Evolutionary conservation across 1,140 invertebrate genomes (phyloP).

Genomic region (Reticulitermes speratus): DNA sequence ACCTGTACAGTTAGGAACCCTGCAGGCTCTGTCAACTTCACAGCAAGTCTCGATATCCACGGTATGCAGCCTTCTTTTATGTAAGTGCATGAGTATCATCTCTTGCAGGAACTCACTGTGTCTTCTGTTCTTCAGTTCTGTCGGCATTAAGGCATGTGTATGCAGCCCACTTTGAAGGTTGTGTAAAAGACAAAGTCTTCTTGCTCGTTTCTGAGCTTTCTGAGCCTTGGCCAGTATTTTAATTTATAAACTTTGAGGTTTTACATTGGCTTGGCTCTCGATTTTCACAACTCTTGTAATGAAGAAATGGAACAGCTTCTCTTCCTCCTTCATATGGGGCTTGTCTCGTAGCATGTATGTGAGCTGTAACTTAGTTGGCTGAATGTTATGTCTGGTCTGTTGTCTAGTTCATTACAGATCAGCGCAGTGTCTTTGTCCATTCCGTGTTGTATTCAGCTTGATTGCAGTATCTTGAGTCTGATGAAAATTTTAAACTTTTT

Average conservation of each 20-base stretch:
- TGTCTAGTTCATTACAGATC: no score
- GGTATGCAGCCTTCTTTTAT: neutral
- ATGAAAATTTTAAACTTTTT: no score
- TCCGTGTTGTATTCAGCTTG: neutral
- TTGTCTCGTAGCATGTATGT: neutral
- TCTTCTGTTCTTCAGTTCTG: neutral
- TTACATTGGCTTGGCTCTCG: neutral
- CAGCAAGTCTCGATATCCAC: constrained; percentile 47
- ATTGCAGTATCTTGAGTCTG: no score
- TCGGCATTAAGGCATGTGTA: constrained; percentile 4
- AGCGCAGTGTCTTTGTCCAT: neutral
- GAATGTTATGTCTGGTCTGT: neutral
- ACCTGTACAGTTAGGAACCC: constrained; percentile 73
- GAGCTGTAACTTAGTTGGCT: neutral
- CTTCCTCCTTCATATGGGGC: neutral
- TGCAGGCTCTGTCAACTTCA: constrained; percentile 64
- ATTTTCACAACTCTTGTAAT: neutral
- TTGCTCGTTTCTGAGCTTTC: neutral
- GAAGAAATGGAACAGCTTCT: neutral
- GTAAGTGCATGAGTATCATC: constrained; percentile 12
- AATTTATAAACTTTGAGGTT: neutral
- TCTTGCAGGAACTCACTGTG: neutral
- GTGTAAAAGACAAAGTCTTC: neutral
- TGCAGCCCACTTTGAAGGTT: constrained; percentile 13
- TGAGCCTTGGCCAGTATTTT: no score